These are phyloP conservation scores for Tenebrio molitor DNA, from an alignment of 1,140 invertebrate genomes.

Conservation along the genomic window DNA sequence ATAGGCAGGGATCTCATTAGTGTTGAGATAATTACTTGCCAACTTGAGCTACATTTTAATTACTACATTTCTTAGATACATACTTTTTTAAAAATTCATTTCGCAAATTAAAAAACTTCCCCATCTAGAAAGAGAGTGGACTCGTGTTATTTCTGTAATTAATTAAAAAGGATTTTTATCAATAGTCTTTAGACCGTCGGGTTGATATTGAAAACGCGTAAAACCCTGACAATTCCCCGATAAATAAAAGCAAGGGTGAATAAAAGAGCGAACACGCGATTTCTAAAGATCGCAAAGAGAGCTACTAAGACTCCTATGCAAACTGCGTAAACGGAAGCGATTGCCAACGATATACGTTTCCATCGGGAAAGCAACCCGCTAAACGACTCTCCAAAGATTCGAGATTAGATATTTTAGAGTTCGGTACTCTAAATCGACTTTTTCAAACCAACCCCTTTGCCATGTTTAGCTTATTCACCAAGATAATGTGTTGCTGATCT, in stretches of 20 bases:
- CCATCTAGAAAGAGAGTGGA: slow-evolving; percentile 2
- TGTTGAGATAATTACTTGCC: slow-evolving; percentile 49
- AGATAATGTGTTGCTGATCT: slow-evolving; percentile 43
- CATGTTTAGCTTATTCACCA: slow-evolving; percentile 54
- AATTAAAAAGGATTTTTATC: slow-evolving; percentile 14
- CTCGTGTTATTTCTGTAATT: slow-evolving; percentile 33
- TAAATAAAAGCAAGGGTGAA: slow-evolving; percentile 27
- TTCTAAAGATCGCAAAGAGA: slow-evolving; percentile 40
- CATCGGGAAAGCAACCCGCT: slow-evolving; percentile 49
- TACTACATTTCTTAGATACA: slow-evolving; percentile 55
- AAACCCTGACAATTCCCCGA: slow-evolving; percentile 16
- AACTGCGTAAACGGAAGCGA: slow-evolving; percentile 56
- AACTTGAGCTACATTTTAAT: slow-evolving; percentile 55
- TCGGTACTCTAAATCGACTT: slow-evolving; percentile 59
- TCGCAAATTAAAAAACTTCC: slow-evolving; percentile 44
- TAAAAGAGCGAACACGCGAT: slow-evolving; percentile 36
- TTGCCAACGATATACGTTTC: slow-evolving; percentile 52
- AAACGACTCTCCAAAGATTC: slow-evolving; percentile 60
- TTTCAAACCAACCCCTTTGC: slow-evolving; percentile 52
- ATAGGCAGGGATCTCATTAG: slow-evolving; percentile 56
- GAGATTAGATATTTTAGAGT: slow-evolving; percentile 60
- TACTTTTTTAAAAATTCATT: slow-evolving; percentile 40
- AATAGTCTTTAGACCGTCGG: background rate
- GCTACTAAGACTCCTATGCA: slow-evolving; percentile 40
- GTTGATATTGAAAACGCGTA: slow-evolving; percentile 25